A percentile compares a stretch with the other conserved stretches of the same genome.
Evolutionary conservation across 2,113 vertebrate species (phyloP).

Genomic region (Phalacrocorax brasilianus): DNA sequence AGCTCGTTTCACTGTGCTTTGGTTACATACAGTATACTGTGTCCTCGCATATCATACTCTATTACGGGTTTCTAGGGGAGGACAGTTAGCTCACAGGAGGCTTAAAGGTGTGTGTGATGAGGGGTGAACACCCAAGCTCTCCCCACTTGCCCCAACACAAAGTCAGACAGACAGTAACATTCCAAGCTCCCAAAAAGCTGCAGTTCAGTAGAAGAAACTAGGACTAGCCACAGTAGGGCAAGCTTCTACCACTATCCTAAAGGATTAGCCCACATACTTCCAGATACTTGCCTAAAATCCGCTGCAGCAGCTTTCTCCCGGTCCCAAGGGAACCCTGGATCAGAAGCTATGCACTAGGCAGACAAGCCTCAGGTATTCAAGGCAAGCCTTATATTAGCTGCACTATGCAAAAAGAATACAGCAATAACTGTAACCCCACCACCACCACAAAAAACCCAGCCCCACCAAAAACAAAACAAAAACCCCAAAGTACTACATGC

Average conservation of each 20-base stretch:
- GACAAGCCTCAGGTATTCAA: not conserved
- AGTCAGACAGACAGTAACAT: not conserved
- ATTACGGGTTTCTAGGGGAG: not conserved
- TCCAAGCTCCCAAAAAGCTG: not conserved
- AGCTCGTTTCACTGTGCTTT: not conserved
- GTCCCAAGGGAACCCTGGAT: not conserved
- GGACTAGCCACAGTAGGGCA: not conserved
- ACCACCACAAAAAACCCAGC: not conserved
- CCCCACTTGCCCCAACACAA: not conserved
- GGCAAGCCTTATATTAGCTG: not conserved
- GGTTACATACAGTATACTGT: not conserved
- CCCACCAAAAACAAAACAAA: not conserved
- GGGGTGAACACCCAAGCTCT: not conserved
- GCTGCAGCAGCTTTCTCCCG: not conserved
- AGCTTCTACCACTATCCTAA: not conserved
- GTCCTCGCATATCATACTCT: not conserved
- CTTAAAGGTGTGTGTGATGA: not conserved
- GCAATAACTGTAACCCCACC: fast-evolving
- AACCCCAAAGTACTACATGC: not conserved
- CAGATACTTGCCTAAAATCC: not conserved
- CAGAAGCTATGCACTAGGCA: not conserved
- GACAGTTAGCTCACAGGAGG: not conserved
- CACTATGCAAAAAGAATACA: not conserved
- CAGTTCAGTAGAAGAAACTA: not conserved
- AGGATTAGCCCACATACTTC: not conserved